phyloP scores from a whole-genome alignment of 2,888 invertebrate species.

The Polia nebulosa region DNA sequence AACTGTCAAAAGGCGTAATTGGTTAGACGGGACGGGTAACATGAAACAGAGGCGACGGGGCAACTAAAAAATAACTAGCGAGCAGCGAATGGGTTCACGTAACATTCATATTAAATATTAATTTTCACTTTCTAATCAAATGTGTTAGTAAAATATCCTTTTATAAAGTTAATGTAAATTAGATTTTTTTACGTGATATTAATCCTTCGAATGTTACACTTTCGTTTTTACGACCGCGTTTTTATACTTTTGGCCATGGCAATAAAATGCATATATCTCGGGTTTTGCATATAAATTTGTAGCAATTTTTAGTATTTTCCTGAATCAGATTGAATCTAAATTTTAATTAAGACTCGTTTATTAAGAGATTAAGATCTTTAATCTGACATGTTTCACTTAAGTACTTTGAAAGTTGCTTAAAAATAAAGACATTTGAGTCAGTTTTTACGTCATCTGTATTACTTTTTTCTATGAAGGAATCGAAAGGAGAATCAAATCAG shows the following conservation, averaged over 20 bases:
- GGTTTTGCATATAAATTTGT: constrained; percentile 51
- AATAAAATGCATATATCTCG: constrained; percentile 41
- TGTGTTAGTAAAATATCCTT: constrained; percentile 41
- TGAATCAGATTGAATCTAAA: constrained; percentile 36
- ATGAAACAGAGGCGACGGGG: constrained; percentile 73
- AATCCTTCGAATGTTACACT: constrained; percentile 60
- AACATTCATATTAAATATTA: constrained; percentile 39
- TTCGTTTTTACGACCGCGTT: constrained; percentile 55
- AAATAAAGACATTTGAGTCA: constrained; percentile 10
- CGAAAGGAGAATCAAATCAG: background rate
- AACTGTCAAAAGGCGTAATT: constrained; percentile 91
- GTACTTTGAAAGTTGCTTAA: constrained; percentile 27
- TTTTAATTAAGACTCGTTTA: constrained; percentile 57
- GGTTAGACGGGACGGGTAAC: constrained; percentile 85
- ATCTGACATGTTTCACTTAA: constrained; percentile 44
- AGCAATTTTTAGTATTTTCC: constrained; percentile 35
- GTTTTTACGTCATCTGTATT: constrained; percentile 16
- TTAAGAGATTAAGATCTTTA: constrained; percentile 53
- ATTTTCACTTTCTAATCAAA: constrained; percentile 54
- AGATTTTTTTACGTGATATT: constrained; percentile 36
- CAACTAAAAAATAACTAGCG: constrained; percentile 58
- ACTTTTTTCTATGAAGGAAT: constrained; percentile 17
- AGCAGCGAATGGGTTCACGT: constrained; percentile 37
- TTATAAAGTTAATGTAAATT: constrained; percentile 30
- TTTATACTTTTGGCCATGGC: constrained; percentile 37